Evolutionary conservation across 2,888 invertebrate genomes (phyloP).

Genomic region (Lobophora halterata): DNA sequence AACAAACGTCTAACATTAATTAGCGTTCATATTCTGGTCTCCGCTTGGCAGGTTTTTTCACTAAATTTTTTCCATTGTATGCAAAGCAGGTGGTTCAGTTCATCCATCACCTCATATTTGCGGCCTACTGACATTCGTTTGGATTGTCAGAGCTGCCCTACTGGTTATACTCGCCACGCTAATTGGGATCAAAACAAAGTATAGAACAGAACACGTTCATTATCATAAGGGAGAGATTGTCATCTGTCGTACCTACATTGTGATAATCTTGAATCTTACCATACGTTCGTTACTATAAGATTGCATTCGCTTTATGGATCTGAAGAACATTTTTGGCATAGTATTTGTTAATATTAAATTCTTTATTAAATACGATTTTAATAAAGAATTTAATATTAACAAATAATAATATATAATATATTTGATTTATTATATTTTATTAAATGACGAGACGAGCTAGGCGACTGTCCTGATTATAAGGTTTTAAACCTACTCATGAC

Average conservation of each 20-base stretch:
- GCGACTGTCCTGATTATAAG: too few species aligned
- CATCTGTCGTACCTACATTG: slow-evolving; percentile 27
- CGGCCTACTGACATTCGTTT: slow-evolving; percentile 51
- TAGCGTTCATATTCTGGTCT: slow-evolving; percentile 70
- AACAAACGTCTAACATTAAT: slow-evolving; percentile 72
- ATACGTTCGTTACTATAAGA: slow-evolving; percentile 21
- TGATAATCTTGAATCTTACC: slow-evolving; percentile 26
- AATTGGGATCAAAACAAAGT: slow-evolving; percentile 30
- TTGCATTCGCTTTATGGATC: slow-evolving; percentile 21
- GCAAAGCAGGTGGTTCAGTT: slow-evolving; percentile 65
- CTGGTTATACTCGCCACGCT: slow-evolving; percentile 43
- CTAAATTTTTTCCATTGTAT: slow-evolving; percentile 73
- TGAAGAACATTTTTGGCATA: neutral
- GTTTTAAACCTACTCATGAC: too few species aligned
- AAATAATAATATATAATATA: too few species aligned
- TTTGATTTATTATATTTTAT: too few species aligned
- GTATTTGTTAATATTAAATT: too few species aligned
- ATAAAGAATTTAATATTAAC: too few species aligned
- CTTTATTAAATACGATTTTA: too few species aligned
- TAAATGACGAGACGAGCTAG: too few species aligned
- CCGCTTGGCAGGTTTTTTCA: slow-evolving; percentile 55
- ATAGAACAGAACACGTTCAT: slow-evolving; percentile 28
- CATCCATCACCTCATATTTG: slow-evolving; percentile 78
- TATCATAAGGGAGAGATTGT: slow-evolving; percentile 28
- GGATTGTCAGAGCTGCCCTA: slow-evolving; percentile 52